Conservation (phyloP, 2,888 invertebrate genomes). For the Leucoptera coffeella region DNA sequence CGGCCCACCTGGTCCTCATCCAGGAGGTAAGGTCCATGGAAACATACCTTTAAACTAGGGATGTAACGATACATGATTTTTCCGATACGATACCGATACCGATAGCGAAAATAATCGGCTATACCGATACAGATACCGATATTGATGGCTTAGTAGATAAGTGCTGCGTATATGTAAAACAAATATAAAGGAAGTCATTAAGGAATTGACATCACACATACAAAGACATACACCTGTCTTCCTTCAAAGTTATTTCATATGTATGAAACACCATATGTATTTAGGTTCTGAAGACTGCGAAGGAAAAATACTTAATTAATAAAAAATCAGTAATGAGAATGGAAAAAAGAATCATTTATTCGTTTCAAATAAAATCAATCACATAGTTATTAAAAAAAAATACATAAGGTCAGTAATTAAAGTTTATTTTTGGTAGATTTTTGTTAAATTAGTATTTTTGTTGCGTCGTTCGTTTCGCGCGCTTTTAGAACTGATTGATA, state of each 20-base stretch:
- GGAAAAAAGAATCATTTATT: slow-evolving; percentile 2
- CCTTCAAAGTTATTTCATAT: slow-evolving; percentile 1
- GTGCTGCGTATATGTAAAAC: slow-evolving; percentile 1
- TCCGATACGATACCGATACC: slow-evolving; percentile 3
- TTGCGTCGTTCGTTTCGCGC: too few species aligned
- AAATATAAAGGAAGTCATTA: neutral
- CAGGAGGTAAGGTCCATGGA: slow-evolving; percentile 52
- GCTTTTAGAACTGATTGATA: too few species aligned
- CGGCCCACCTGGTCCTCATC: slow-evolving; percentile 55
- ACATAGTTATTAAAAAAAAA: slow-evolving; percentile 3
- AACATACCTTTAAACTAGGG: too few species aligned
- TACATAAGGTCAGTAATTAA: slow-evolving; percentile 6
- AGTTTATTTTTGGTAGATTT: slow-evolving; percentile 7
- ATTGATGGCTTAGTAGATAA: too few species aligned
- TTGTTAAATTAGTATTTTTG: too few species aligned
- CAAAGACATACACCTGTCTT: neutral
- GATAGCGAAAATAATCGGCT: slow-evolving; percentile 3
- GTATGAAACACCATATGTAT: slow-evolving; percentile 1
- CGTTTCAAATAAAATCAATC: neutral
- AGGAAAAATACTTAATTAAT: slow-evolving; percentile 1
- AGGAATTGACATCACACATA: neutral
- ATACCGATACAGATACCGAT: slow-evolving; percentile 2
- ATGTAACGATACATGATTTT: slow-evolving; percentile 4
- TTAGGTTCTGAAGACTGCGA: neutral
- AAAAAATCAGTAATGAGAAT: slow-evolving; percentile 2